These are phyloP conservation scores for Hydropotes inermis DNA, from an alignment of 2,113 vertebrate species.

Conservation along the genomic window DNA sequence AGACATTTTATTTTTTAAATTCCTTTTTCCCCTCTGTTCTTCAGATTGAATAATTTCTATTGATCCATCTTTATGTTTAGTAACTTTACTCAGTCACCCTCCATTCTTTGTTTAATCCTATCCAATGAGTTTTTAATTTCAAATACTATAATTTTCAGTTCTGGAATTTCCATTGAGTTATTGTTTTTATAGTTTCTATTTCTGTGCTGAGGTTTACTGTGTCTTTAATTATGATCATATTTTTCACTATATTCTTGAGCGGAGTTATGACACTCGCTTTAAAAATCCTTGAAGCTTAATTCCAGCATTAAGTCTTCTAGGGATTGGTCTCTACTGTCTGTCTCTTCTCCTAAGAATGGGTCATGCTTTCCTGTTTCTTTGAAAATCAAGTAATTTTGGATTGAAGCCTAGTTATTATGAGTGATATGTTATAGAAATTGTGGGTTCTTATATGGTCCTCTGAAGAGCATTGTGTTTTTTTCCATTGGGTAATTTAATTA, in stretches of 20 bases:
- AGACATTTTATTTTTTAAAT: not conserved
- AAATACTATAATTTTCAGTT: not conserved
- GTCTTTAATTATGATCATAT: not conserved
- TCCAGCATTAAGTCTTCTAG: not conserved
- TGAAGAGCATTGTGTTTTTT: not conserved
- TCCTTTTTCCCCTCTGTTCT: not conserved
- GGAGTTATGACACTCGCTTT: not conserved
- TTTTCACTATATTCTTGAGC: not conserved
- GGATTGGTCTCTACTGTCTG: not conserved
- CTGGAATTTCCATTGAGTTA: not conserved
- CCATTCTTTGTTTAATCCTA: not conserved
- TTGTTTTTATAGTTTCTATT: not conserved
- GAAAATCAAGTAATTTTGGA: not conserved
- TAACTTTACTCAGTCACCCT: not conserved
- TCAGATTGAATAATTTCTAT: not conserved
- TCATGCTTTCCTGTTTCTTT: not conserved
- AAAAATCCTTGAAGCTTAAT: not conserved
- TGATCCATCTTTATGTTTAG: not conserved
- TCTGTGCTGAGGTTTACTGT: not conserved
- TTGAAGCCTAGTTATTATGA: not conserved
- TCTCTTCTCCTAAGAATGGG: not conserved
- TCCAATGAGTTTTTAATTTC: not conserved
- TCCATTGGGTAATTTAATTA: not conserved
- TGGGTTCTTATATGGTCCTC: not conserved
- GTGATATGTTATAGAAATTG: not conserved